Conservation (phyloP, 2,888 invertebrate species). For the Escarpia spicata region DNA sequence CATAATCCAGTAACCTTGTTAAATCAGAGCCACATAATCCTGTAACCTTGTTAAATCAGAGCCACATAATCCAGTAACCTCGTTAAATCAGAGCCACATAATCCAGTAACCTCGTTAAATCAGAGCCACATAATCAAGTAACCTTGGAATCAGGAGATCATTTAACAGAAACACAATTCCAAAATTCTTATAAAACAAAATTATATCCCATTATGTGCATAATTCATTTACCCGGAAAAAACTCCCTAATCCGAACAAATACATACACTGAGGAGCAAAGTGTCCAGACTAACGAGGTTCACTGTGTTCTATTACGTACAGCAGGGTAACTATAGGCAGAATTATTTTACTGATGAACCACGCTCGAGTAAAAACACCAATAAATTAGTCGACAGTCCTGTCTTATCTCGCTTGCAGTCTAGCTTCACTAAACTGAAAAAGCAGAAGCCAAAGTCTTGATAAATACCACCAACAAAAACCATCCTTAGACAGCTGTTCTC, state of each 20-base stretch:
- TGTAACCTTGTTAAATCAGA: background rate
- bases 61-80: background rate
- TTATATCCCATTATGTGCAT: constrained; percentile 17
- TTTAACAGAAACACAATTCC: background rate
- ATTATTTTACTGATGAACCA: constrained; percentile 13
- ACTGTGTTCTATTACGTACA: constrained; percentile 3
- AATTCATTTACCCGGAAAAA: background rate
- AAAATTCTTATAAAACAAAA: background rate
- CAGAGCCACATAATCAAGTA: background rate
- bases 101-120: background rate
- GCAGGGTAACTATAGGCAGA: background rate
- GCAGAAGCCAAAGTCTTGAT: constrained; percentile 19
- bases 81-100: background rate
- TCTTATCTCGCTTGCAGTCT: background rate
- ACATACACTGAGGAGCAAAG: background rate
- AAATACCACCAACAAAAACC: constrained; percentile 13
- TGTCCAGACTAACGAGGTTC: background rate
- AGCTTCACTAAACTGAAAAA: background rate
- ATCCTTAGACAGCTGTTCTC: constrained; percentile 20
- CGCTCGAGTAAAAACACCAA: background rate
- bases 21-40: background rate
- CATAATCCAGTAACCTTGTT: background rate
- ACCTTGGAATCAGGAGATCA: constrained; percentile 6
- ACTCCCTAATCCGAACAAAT: background rate
- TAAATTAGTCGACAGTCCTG: background rate